A percentile compares a stretch with the other conserved stretches of the same genome.
Evolutionary conservation across 2,797 vertebrate genomes (phyloP).

Genomic region (Gymnodraco acuticeps): DNA sequence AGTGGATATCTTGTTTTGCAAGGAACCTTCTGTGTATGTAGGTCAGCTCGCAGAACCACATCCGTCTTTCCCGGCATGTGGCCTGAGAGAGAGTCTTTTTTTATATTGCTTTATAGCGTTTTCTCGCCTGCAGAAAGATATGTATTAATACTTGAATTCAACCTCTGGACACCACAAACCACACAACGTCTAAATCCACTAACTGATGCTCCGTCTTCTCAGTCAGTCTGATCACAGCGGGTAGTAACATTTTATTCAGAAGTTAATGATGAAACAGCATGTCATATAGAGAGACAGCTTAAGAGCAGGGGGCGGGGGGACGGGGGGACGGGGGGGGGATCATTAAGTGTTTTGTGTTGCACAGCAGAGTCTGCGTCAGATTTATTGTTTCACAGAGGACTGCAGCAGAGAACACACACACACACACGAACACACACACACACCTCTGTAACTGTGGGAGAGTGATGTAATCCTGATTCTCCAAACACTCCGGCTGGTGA

Average conservation of each 20-base stretch:
- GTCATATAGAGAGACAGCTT: constrained; percentile 54
- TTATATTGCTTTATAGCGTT: constrained; percentile 2
- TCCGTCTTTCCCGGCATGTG: constrained; percentile 44
- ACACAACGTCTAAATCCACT: constrained; percentile 30
- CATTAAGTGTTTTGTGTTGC: constrained; percentile 43
- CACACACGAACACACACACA: neutral
- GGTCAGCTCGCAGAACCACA: constrained; percentile 53
- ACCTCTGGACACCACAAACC: constrained; percentile 1
- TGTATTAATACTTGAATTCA: neutral
- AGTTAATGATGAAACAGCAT: constrained; percentile 67
- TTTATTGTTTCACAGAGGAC: constrained; percentile 39
- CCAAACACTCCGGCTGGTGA: neutral
- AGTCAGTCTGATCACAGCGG: constrained; percentile 37
- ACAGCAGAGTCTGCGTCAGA: constrained; percentile 48
- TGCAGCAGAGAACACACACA: neutral
- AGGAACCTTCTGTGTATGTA: constrained; percentile 58
- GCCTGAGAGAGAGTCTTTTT: neutral
- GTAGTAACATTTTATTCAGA: constrained; percentile 37
- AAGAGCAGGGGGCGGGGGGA: constrained; percentile 56
- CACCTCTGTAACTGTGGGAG: neutral
- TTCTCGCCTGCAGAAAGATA: neutral
- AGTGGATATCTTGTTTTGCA: constrained; percentile 40
- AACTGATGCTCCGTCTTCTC: constrained; percentile 29
- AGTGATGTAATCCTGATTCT: neutral
- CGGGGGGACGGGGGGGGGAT: constrained; percentile 51